Base-by-base conservation (phyloP, 2,888 invertebrate species). In the Heliconius hortense region DNA sequence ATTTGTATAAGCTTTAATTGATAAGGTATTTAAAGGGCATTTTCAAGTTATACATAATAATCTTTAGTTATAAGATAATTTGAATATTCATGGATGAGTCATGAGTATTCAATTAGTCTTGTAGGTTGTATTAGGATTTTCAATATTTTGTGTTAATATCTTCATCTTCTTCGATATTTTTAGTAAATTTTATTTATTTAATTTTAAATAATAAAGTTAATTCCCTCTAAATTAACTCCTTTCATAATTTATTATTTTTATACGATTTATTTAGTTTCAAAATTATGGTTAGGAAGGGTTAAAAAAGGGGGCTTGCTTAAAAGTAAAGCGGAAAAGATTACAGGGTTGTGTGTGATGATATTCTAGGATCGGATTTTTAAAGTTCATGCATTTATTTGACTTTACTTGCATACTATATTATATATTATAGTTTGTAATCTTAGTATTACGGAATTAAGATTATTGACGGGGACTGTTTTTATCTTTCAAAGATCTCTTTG, bases 331-430 rank as follows among this genome's bases (percentile, higher is more conserved):
- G 70, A 67, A 64, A 73, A 71, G 70, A 48, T 59, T 76, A 76
- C 76, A 76, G 76, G 76, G 74, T 59, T 35, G 70, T 35, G 70
- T 70, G 76, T 73, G 76, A 73, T 76, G 76, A 64, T 69, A 56
- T 28, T 56, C 11, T 31, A 69, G 69, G 56, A 69, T 56, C 56
- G 69, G 13, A 24, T 28, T 69, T 28, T 66, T 26, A 15, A 66
- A 43, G 69, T 53, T 28, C 15, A 69, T 69, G 7, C 56, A 8
- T 35, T 56, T 69, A 56, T 69, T 69, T 69, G 7, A 26, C 53
- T 56, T 69, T 69, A 56, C 53, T 68, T 68, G 15, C 7, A n/a
- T 53, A 53, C 26, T 69, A 43, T 69, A 66, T 48, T 48, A 48
- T 48, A 48, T 18, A 48, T 48, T 63, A 63, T 66, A 66, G 66